These are phyloP conservation scores for Neodiprion fabricii DNA, from an alignment of 1,140 invertebrate species.

Conservation along the genomic window DNA sequence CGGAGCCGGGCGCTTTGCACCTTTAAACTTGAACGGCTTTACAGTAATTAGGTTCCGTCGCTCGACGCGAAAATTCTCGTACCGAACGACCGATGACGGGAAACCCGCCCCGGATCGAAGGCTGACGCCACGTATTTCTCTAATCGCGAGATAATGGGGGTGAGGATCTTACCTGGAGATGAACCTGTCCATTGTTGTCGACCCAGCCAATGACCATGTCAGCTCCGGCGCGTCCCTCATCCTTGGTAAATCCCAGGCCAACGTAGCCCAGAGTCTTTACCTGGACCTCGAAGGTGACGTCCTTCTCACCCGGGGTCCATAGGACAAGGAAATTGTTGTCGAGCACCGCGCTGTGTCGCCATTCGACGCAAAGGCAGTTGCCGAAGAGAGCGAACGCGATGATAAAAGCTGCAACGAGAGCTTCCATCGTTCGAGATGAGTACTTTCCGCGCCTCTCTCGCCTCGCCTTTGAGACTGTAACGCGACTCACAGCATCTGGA, in stretches of 20 bases:
- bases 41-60: neutral
- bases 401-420: slow-evolving; percentile 35
- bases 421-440: slow-evolving; percentile 46
- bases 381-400: slow-evolving; percentile 31
- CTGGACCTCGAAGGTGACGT: slow-evolving; percentile 81
- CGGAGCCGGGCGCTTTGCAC: neutral
- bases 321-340: slow-evolving; percentile 61
- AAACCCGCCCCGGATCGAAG: neutral
- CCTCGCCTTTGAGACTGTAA: neutral
- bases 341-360: slow-evolving; percentile 59
- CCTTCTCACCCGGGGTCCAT: slow-evolving; percentile 63
- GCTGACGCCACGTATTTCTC: neutral
- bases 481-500: slow-evolving; percentile 51
- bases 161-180: slow-evolving; percentile 68
- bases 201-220: slow-evolving; percentile 80
- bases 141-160: neutral
- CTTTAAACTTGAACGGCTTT: neutral
- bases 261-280: slow-evolving; percentile 82
- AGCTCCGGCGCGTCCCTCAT: slow-evolving; percentile 71
- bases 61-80: neutral
- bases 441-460: slow-evolving; percentile 29
- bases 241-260: slow-evolving; percentile 80
- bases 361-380: slow-evolving; percentile 46
- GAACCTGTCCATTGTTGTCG: slow-evolving; percentile 70
- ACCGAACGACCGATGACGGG: neutral